phyloP scores from a whole-genome alignment of 2,888 invertebrate genomes.

The Drosophila quinaria region DNA sequence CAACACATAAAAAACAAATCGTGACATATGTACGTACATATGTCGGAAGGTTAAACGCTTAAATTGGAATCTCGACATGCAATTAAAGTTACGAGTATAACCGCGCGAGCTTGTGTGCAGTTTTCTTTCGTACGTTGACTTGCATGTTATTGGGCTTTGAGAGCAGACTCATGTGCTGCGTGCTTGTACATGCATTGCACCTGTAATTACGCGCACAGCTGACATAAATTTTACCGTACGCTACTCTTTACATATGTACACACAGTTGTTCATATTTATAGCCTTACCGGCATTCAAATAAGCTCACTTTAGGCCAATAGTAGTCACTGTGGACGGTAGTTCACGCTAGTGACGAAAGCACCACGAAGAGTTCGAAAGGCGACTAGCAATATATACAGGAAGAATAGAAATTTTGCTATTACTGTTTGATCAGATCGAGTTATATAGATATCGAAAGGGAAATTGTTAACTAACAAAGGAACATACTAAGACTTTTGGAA shows the following conservation, averaged over 20 bases:
- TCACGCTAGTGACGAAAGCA: too few relatives aligned
- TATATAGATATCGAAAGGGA: too few relatives aligned
- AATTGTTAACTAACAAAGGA: too few relatives aligned
- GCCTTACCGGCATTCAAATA: constrained; percentile 56
- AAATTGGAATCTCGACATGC: constrained; percentile 53
- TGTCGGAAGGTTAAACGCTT: constrained; percentile 49
- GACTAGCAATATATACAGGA: too few relatives aligned
- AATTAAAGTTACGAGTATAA: constrained; percentile 45
- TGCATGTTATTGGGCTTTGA: constrained; percentile 47
- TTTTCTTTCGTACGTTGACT: constrained; percentile 7
- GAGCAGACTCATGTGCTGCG: constrained; percentile 22
- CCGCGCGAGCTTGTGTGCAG: not conserved
- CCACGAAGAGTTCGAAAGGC: too few relatives aligned
- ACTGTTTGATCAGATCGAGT: too few relatives aligned
- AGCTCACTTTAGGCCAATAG: constrained; percentile 34
- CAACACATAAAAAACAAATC: constrained; percentile 63
- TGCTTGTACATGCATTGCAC: constrained; percentile 69
- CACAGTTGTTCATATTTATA: constrained; percentile 64
- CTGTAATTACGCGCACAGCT: constrained; percentile 76
- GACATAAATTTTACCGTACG: constrained; percentile 62
- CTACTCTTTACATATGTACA: constrained; percentile 29
- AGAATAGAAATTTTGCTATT: too few relatives aligned
- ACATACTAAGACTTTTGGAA: too few relatives aligned
- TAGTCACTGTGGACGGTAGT: not conserved
- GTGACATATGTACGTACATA: constrained; percentile 32